Evolutionary conservation across 2,113 vertebrate genomes (phyloP).

Genomic region (Sinocyclocheilus grahami): DNA sequence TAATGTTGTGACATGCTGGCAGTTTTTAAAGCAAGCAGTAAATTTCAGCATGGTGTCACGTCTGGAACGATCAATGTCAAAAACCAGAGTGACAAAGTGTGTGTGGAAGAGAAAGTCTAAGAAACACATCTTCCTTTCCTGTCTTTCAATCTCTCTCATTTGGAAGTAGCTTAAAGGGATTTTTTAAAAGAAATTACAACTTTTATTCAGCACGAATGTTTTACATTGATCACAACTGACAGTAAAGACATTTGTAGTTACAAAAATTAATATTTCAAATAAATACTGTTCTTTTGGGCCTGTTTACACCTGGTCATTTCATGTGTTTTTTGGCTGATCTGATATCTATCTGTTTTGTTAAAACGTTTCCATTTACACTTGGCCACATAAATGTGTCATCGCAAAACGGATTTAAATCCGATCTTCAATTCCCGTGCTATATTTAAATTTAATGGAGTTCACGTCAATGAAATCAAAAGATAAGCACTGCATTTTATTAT

Average conservation of each 20-base stretch:
- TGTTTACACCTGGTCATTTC: no score
- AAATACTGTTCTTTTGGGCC: background rate
- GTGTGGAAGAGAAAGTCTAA: background rate
- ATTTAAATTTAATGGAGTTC: no score
- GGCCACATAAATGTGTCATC: no score
- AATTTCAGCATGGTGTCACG: background rate
- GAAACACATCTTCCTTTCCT: background rate
- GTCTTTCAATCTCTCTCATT: background rate
- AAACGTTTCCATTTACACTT: no score
- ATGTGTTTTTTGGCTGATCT: no score
- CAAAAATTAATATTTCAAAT: background rate
- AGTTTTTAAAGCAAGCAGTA: slow-evolving; percentile 15
- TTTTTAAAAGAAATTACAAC: background rate
- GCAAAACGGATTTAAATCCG: no score
- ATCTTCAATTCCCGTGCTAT: no score
- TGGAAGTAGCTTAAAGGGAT: background rate
- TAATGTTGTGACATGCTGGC: slow-evolving; percentile 22
- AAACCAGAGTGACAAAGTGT: background rate
- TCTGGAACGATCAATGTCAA: slow-evolving; percentile 6
- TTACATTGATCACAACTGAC: background rate
- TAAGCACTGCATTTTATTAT: no score
- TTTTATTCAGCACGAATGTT: background rate
- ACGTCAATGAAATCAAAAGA: no score
- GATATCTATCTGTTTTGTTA: no score
- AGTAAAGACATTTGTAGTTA: background rate